A percentile compares a stretch with the other conserved stretches of the same genome.
These are phyloP conservation scores for Eidolon helvum DNA, from an alignment of 2,113 vertebrate species.

Conservation along the genomic window DNA sequence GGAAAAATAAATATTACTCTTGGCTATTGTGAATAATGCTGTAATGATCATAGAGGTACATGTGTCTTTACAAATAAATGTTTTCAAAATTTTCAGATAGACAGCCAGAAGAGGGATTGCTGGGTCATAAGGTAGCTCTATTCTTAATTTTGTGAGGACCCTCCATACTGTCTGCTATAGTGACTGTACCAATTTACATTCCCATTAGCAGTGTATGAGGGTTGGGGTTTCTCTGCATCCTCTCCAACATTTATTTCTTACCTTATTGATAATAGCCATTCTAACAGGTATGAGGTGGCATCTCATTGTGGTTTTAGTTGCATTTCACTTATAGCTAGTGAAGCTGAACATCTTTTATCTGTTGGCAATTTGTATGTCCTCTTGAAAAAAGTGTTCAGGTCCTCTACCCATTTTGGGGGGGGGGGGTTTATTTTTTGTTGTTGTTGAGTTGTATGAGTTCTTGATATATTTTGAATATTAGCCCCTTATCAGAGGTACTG, in stretches of 20 bases:
- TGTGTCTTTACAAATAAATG: not conserved
- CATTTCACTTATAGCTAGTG: not conserved
- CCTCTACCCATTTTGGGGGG: not conserved
- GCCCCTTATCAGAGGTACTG: not conserved
- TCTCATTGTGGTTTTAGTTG: not conserved
- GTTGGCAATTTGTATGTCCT: not conserved
- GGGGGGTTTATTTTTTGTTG: not conserved
- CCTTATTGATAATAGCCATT: not conserved
- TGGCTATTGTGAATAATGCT: not conserved
- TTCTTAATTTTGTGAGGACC: not conserved
- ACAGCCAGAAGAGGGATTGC: not conserved
- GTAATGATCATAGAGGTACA: not conserved
- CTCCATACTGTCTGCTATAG: too few relatives aligned
- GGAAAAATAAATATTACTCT: not conserved
- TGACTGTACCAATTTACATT: not conserved
- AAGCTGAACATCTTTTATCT: not conserved
- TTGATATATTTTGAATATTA: not conserved
- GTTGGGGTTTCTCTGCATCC: not conserved
- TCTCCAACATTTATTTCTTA: not conserved
- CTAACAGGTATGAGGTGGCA: not conserved
- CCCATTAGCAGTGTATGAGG: not conserved
- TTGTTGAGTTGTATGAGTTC: not conserved
- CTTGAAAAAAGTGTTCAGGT: not conserved
- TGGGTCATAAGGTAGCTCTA: not conserved
- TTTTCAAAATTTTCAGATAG: not conserved